Evolutionary conservation across 2,888 invertebrate genomes (phyloP).

Genomic region (Oxystoma pomonae): DNA sequence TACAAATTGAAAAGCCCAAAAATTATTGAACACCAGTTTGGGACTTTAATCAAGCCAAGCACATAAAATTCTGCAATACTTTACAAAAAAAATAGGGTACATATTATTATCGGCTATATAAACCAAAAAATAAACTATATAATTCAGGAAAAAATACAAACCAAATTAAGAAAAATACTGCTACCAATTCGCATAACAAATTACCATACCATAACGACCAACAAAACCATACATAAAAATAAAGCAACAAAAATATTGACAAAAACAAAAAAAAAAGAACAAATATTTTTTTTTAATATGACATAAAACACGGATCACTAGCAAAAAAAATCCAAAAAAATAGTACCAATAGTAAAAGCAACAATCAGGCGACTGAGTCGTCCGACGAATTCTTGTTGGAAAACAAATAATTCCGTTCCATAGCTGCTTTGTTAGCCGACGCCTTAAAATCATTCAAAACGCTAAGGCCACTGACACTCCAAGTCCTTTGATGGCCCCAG

Average conservation of each 20-base stretch:
- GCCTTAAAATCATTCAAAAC: conserved; percentile 8
- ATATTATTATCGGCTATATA: too few species aligned
- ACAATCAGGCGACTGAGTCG: conserved; percentile 36
- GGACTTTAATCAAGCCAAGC: too few species aligned
- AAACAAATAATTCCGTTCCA: conserved; percentile 1
- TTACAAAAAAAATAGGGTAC: too few species aligned
- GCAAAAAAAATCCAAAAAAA: conserved; percentile 1
- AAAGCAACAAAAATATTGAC: not conserved
- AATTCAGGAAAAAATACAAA: too few species aligned
- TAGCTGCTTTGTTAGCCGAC: conserved; percentile 22
- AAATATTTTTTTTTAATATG: too few species aligned
- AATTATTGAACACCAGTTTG: too few species aligned
- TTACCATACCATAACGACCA: not conserved
- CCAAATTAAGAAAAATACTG: too few species aligned
- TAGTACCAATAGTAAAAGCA: not conserved
- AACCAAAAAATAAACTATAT: too few species aligned
- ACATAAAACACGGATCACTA: not conserved
- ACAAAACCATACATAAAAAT: not conserved
- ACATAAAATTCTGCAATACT: too few species aligned
- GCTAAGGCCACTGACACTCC: conserved; percentile 41
- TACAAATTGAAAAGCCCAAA: too few species aligned
- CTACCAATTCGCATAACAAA: too few species aligned
- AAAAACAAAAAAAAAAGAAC: not conserved
- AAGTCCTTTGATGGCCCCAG: conserved; percentile 45
- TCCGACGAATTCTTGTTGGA: conserved; percentile 8